Conservation (phyloP, 2,113 vertebrate species). For the Cyanistes caeruleus region DNA sequence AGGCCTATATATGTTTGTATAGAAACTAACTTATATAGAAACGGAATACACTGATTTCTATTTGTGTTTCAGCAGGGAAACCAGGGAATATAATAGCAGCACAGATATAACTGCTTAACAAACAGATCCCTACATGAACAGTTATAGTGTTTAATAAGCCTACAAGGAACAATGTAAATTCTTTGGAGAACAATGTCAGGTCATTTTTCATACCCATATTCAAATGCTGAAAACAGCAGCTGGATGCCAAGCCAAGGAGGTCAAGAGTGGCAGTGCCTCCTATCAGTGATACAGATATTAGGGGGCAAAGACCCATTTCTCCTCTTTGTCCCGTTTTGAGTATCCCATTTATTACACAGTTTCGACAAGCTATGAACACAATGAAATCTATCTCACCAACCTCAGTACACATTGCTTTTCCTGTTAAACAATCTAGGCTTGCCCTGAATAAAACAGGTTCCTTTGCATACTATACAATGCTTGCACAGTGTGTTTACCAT, state of each 20-base stretch:
- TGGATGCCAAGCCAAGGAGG: not conserved
- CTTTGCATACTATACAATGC: not conserved
- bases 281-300: not conserved
- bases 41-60: not conserved
- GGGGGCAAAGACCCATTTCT: not conserved
- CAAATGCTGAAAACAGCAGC: not conserved
- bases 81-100: not conserved
- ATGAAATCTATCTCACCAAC: not conserved
- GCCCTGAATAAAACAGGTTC: not conserved
- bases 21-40: not conserved
- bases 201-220: not conserved
- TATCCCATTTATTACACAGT: not conserved
- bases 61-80: not conserved
- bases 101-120: not conserved
- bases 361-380: not conserved
- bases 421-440: conserved; percentile 3
- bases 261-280: not conserved
- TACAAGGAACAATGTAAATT: not conserved
- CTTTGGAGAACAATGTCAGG: not conserved
- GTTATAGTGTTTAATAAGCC: not conserved
- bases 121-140: not conserved
- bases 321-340: not conserved
- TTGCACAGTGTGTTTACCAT: not conserved
- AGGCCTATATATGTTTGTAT: not conserved
- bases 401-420: not conserved